Base-by-base conservation (phyloP, 2,888 invertebrate species). In the Agrotis clavis region DNA sequence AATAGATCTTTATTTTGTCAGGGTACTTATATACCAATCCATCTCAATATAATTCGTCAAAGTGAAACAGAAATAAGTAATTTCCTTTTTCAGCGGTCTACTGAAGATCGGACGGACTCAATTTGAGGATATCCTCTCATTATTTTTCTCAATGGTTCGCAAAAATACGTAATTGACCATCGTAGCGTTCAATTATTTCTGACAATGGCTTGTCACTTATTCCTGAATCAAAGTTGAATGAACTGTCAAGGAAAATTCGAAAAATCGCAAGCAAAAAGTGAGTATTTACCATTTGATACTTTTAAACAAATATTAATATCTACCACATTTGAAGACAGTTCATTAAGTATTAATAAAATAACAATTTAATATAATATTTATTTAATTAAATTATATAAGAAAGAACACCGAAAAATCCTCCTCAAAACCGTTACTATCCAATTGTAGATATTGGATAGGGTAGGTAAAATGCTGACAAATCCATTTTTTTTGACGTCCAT, bases 71-170 rank as follows among this genome's bases (percentile, higher is more conserved):
- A 59, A 76, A 76, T 51, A 54, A 45, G 16, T 16, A 30, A 41
- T 45, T 54, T 25, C 41, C n/a, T 41, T 53, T 2, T 16, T 16
- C 13, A 51, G 47, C 51, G 19, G 25, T 77, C 25, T 48, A 41
- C 30, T 51, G 50, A 51, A 72, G 50, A 57, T 50, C 60, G 6
- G 41, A 70, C 71, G 19, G 14, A 74, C 54, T 70, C 50, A 62
- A 66, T 63, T 75, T 63, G 47, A 62, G 21, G 35, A 47, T 59
- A 59, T 75, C n/a, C 47, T n/a, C 21, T 59, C 50, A 63, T 79
- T 79, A 67, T 64, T 67, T 74, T 64, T 35, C 11, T 60, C 35
- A 64, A 64, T 51, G 53, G 50, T 59, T 54, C 18, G 63, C 35
- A 25, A 63, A 70, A 62, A 78, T n/a, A n/a, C 45, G 53, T 50